Conservation (phyloP, 2,113 vertebrate genomes). For the Erinaceus europaeus region DNA sequence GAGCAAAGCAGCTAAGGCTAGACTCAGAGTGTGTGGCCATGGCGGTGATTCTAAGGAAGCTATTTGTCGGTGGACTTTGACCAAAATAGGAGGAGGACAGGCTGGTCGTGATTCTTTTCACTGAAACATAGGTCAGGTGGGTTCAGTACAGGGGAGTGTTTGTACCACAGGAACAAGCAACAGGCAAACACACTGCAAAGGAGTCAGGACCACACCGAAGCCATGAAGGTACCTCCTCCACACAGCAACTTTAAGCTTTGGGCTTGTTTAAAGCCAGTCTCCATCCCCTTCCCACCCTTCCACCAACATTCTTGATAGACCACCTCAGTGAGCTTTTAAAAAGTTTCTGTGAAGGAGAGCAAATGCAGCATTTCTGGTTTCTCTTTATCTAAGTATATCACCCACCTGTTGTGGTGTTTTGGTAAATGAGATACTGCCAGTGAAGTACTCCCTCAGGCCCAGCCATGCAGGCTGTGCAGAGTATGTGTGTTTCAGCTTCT, state of each 20-base stretch:
- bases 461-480: neutral
- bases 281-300: too few relatives aligned
- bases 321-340: neutral
- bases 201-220: neutral
- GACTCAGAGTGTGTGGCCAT: slow-evolving; percentile 65
- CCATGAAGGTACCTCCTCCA: neutral
- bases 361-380: neutral
- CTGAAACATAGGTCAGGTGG: slow-evolving; percentile 45
- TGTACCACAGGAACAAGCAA: neutral
- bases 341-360: neutral
- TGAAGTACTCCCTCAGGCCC: neutral
- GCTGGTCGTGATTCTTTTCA: neutral
- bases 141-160: neutral
- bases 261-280: neutral
- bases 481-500: neutral
- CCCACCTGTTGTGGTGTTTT: neutral
- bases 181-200: neutral
- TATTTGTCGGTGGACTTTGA: slow-evolving; percentile 64
- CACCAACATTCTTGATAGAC: neutral
- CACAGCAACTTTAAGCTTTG: neutral
- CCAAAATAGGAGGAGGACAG: slow-evolving; percentile 54
- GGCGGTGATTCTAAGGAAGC: slow-evolving; percentile 82
- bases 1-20: slow-evolving; percentile 72
- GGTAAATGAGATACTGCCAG: neutral
- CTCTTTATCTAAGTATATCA: neutral